Conservation (phyloP, 30 jellyfish, hydroid and myxozoan genomes). For the Aurelia coerulea region DNA sequence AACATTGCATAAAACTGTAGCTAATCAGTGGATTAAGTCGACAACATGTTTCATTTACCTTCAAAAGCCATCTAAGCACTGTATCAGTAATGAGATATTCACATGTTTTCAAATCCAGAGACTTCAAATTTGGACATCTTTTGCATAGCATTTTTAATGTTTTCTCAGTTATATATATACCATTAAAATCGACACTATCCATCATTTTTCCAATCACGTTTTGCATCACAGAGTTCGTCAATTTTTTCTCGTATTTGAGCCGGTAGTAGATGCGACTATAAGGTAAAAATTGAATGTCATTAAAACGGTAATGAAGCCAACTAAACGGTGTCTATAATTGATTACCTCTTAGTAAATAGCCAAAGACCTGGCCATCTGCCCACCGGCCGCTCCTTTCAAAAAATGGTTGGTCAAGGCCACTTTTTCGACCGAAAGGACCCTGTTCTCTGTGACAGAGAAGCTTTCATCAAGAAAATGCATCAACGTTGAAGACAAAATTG, state of each 20-base stretch:
- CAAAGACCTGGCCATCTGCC: no score
- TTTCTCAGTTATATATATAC: constrained; percentile 43
- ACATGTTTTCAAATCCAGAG: constrained; percentile 53
- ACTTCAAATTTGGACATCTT: constrained; percentile 47
- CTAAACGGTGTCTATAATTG: no score
- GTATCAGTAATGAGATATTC: constrained; percentile 58
- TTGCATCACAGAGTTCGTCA: constrained; percentile 51
- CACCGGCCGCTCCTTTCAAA: no score
- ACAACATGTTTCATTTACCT: constrained; percentile 26
- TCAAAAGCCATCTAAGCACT: constrained; percentile 27
- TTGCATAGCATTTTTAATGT: constrained; percentile 32
- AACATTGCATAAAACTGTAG: no score
- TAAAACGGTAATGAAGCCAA: no score
- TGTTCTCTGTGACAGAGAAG: no score
- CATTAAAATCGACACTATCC: constrained; percentile 56
- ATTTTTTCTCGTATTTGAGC: constrained; percentile 44
- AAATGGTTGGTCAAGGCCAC: no score
- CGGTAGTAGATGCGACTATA: constrained; percentile 55
- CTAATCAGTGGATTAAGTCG: no score
- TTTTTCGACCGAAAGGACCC: no score
- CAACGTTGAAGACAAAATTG: no score
- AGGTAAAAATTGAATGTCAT: background rate
- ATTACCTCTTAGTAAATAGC: no score
- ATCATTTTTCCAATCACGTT: constrained; percentile 38
- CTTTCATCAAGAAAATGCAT: no score